Evolutionary conservation across 2,888 invertebrate genomes (phyloP).

Genomic region (Lagria hirta): DNA sequence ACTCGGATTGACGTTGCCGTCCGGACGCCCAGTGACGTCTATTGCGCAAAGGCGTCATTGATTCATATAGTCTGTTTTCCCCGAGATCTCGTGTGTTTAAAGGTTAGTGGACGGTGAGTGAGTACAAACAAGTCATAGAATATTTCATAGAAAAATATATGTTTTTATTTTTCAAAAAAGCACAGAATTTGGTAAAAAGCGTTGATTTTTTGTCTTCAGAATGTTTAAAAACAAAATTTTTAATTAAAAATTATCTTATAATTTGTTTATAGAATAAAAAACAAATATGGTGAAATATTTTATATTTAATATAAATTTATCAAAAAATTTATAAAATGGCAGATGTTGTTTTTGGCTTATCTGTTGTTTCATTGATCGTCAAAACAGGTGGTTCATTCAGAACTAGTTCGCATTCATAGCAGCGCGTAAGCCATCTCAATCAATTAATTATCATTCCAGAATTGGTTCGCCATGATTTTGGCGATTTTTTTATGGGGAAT

Average conservation of each 20-base stretch:
- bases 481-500: conserved; percentile 36
- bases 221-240: too few species aligned
- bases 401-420: conserved; percentile 26
- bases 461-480: conserved; percentile 39
- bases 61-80: conserved; percentile 34
- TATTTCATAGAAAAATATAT: too few species aligned
- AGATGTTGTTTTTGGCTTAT: background rate
- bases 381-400: conserved; percentile 36
- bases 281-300: too few species aligned
- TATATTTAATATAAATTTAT: too few species aligned
- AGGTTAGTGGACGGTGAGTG: conserved; percentile 37
- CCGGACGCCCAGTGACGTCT: conserved; percentile 29
- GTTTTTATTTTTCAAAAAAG: too few species aligned
- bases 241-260: too few species aligned
- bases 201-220: too few species aligned
- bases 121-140: conserved; percentile 30
- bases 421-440: too few species aligned
- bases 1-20: conserved; percentile 28
- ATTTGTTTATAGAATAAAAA: too few species aligned
- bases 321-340: too few species aligned
- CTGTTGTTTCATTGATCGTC: conserved; percentile 24
- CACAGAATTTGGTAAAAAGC: too few species aligned
- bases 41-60: conserved; percentile 38
- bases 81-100: conserved; percentile 23
- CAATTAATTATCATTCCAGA: conserved; percentile 17